phyloP scores from a whole-genome alignment of 2,888 invertebrate species.

The Xestobium rufovillosum region DNA sequence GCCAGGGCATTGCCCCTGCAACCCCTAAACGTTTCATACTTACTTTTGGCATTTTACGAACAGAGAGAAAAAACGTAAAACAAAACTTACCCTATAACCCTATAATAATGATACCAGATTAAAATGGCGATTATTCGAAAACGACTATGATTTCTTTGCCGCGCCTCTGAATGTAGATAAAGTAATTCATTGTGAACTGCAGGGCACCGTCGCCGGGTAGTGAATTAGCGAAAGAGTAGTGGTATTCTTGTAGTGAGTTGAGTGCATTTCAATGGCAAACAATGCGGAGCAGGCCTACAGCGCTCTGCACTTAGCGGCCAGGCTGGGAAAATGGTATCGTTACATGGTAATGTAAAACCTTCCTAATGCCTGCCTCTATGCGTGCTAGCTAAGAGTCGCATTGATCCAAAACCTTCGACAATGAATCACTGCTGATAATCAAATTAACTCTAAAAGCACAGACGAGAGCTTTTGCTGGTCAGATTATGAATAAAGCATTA shows the following conservation, averaged over 20 bases:
- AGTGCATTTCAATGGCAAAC: conserved; percentile 35
- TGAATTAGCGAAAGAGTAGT: conserved; percentile 4
- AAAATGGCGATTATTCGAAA: too few relatives aligned
- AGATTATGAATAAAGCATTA: conserved; percentile 29
- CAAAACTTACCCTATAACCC: too few relatives aligned
- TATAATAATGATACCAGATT: too few relatives aligned
- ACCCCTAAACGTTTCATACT: too few relatives aligned
- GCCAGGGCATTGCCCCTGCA: too few relatives aligned
- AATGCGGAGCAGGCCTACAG: conserved; percentile 34
- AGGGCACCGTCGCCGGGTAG: not conserved
- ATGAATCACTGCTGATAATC: conserved; percentile 38
- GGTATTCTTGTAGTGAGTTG: conserved; percentile 26
- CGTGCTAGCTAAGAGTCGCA: conserved; percentile 24
- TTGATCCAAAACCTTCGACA: conserved; percentile 32
- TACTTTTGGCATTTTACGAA: too few relatives aligned
- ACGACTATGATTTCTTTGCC: too few relatives aligned
- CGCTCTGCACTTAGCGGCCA: conserved; percentile 37
- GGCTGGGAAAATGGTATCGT: conserved; percentile 26
- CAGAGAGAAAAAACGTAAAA: too few relatives aligned
- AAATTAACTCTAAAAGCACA: conserved; percentile 37
- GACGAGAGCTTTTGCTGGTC: conserved; percentile 34
- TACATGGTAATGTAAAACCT: conserved; percentile 29
- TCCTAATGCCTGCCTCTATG: conserved; percentile 21
- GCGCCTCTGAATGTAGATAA: too few relatives aligned
- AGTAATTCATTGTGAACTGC: conserved; percentile 1